Conservation (phyloP, 2,888 invertebrate genomes). For the Baronia brevicornis region DNA sequence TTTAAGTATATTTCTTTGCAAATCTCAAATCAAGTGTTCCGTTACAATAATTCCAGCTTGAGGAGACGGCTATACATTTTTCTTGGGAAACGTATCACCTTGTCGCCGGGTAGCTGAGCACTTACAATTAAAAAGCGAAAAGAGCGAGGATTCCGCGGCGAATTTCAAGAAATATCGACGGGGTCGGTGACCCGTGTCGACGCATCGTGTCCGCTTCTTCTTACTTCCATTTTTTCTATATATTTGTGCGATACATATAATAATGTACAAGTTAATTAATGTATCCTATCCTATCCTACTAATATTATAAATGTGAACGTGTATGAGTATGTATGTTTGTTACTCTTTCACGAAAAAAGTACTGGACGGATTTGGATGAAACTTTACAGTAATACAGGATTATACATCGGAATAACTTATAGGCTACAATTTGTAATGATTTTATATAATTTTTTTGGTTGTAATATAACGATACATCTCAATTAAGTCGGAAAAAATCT, state of each 20-base stretch:
- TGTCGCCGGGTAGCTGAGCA: conserved; percentile 61
- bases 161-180: conserved; percentile 74
- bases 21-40: conserved; percentile 59
- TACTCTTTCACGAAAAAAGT: too few relatives aligned
- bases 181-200: conserved; percentile 67
- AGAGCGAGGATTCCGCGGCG: conserved; percentile 66
- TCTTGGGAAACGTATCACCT: conserved; percentile 67
- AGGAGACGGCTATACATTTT: conserved; percentile 50
- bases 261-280: conserved; percentile 25
- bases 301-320: too few relatives aligned
- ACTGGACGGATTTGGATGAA: too few relatives aligned
- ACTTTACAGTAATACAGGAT: too few relatives aligned
- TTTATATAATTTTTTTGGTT: too few relatives aligned
- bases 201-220: conserved; percentile 66
- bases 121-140: conserved; percentile 74
- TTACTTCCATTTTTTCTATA: conserved; percentile 48
- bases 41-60: conserved; percentile 59
- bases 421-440: too few relatives aligned
- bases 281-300: too few relatives aligned
- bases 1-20: conserved; percentile 56
- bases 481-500: too few relatives aligned
- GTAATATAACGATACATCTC: too few relatives aligned
- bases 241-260: conserved; percentile 46
- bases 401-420: too few relatives aligned
- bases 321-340: too few relatives aligned